A percentile compares a stretch with the other conserved stretches of the same genome.
phyloP scores from a whole-genome alignment of 2,797 vertebrate genomes.

The Phoeniculus purpureus region DNA sequence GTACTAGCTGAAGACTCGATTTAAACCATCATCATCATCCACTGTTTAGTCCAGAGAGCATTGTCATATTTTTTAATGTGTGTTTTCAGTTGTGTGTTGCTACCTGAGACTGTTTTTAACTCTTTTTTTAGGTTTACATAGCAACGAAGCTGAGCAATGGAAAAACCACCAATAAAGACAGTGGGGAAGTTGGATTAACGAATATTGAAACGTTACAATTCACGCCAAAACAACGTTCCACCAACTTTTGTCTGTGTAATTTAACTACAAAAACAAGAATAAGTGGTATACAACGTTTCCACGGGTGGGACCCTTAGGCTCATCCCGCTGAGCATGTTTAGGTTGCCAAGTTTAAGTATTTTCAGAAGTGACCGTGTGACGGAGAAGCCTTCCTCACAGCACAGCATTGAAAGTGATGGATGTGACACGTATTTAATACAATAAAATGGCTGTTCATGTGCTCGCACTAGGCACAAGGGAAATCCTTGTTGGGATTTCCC shows the following conservation, averaged over 20 bases:
- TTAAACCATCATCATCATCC: neutral
- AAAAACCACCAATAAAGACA: slow-evolving; percentile 52
- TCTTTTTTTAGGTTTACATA: slow-evolving; percentile 29
- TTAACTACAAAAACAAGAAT: slow-evolving; percentile 54
- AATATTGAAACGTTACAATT: slow-evolving; percentile 74
- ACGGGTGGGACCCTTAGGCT: slow-evolving; percentile 75
- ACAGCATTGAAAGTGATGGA: slow-evolving; percentile 81
- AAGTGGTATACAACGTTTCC: slow-evolving; percentile 70
- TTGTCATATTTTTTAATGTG: neutral
- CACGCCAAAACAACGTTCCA: slow-evolving; percentile 68
- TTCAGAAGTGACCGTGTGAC: slow-evolving; percentile 75
- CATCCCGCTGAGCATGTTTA: slow-evolving; percentile 73
- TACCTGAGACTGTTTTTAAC: neutral
- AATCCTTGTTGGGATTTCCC: slow-evolving; percentile 62
- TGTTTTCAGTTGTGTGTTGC: neutral
- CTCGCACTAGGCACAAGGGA: slow-evolving; percentile 78
- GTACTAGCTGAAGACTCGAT: neutral
- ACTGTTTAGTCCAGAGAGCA: neutral
- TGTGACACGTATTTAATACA: slow-evolving; percentile 83
- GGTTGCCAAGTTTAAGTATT: slow-evolving; percentile 82
- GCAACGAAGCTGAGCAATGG: slow-evolving; percentile 43
- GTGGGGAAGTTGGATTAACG: slow-evolving; percentile 45
- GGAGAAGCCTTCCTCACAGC: slow-evolving; percentile 79
- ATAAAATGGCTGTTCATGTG: slow-evolving; percentile 81
- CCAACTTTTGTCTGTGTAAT: slow-evolving; percentile 62